These are phyloP conservation scores for Crocallis elinguaria DNA, from an alignment of 2,888 invertebrate genomes.

Conservation along the genomic window DNA sequence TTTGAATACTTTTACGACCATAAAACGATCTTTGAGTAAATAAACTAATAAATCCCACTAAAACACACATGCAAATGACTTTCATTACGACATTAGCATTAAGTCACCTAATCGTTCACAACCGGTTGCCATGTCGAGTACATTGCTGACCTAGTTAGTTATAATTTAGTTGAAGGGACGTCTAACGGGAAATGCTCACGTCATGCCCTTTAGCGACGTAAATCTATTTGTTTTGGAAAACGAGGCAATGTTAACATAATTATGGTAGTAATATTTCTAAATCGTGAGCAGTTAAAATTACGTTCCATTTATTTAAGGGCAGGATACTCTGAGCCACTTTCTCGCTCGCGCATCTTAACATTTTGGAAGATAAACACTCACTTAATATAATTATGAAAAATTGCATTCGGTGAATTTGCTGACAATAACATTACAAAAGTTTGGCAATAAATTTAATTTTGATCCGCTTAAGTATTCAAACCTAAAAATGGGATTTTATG, in stretches of 20 bases:
- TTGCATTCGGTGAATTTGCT: too few relatives aligned
- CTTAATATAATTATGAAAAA: too few relatives aligned
- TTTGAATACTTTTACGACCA: constrained; percentile 1
- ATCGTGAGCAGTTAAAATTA: too few relatives aligned
- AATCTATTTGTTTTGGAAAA: not conserved
- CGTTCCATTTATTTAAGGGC: too few relatives aligned
- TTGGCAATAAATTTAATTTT: too few relatives aligned
- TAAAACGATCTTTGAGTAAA: constrained; percentile 1
- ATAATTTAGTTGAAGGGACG: constrained; percentile 3
- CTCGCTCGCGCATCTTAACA: too few relatives aligned
- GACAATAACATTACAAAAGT: too few relatives aligned
- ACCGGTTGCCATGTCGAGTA: constrained; percentile 4
- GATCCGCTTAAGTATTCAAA: too few relatives aligned
- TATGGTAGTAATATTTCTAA: not conserved
- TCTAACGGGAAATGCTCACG: constrained; percentile 3
- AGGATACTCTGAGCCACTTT: too few relatives aligned
- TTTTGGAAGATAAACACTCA: too few relatives aligned
- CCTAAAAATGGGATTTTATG: too few relatives aligned
- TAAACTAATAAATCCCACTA: constrained; percentile 9
- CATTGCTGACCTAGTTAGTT: constrained; percentile 5
- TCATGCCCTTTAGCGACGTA: not conserved
- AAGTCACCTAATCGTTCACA: constrained; percentile 18
- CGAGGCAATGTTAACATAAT: not conserved
- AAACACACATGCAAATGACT: constrained; percentile 11
- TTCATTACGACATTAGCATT: constrained; percentile 8